Conservation (phyloP, 1,140 invertebrate species). For the Zophobas morio region DNA sequence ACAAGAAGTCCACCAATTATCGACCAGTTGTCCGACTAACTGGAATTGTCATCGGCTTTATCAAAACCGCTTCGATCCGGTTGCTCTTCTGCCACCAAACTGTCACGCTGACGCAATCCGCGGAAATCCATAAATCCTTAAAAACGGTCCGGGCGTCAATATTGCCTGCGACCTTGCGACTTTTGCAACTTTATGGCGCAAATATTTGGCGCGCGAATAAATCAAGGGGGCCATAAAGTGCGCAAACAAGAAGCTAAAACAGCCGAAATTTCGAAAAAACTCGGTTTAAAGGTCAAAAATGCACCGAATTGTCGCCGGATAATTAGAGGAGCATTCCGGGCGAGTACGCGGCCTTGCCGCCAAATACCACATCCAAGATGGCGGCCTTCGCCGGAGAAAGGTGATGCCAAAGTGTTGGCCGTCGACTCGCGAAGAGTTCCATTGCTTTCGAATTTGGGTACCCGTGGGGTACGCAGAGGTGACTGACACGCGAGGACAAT, state of each 20-base stretch:
- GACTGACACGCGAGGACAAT: conserved; percentile 6
- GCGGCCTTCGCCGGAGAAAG: conserved; percentile 47
- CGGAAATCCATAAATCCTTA: conserved; percentile 15
- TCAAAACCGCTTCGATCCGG: conserved; percentile 25
- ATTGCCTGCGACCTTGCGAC: conserved; percentile 5
- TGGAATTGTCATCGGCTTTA: conserved; percentile 4
- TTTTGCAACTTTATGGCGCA: conserved; percentile 23
- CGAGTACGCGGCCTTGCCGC: conserved; percentile 47
- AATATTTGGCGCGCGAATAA: conserved; percentile 39
- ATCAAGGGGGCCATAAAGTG: conserved; percentile 17
- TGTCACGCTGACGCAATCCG: conserved; percentile 19
- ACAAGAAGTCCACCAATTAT: neutral
- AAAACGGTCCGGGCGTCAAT: conserved; percentile 2
- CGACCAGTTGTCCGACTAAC: neutral
- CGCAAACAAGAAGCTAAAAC: conserved; percentile 3
- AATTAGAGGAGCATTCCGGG: conserved; percentile 43
- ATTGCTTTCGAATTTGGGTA: conserved; percentile 31
- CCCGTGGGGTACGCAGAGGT: conserved; percentile 16
- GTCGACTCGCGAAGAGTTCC: conserved; percentile 19
- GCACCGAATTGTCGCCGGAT: conserved; percentile 23
- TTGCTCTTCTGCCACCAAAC: neutral
- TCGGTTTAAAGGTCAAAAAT: conserved; percentile 27
- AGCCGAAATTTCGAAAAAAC: neutral
- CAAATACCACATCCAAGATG: conserved; percentile 44
- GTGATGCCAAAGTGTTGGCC: conserved; percentile 43